These are phyloP conservation scores for Parnassius smintheus DNA, from an alignment of 2,888 invertebrate genomes.

Conservation along the genomic window DNA sequence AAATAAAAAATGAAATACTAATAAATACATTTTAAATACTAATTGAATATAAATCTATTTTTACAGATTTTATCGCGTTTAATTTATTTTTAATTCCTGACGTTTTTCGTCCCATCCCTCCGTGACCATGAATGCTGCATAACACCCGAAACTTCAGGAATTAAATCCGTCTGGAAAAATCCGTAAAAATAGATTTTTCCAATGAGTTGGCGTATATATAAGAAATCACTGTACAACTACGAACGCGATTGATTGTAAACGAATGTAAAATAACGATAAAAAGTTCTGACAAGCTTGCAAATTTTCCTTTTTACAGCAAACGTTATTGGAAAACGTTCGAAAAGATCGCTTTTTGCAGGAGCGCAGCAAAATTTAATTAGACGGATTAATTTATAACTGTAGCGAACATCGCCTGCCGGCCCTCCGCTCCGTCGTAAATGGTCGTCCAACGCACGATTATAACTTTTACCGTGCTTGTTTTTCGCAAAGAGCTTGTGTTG, in stretches of 20 bases:
- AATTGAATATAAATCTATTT: too few relatives aligned
- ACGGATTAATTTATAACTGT: constrained; percentile 54
- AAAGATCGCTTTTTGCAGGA: constrained; percentile 28
- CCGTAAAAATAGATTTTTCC: too few relatives aligned
- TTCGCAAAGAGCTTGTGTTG: constrained; percentile 39
- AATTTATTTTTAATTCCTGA: too few relatives aligned
- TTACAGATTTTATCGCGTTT: too few relatives aligned
- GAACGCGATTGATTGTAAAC: constrained; percentile 1
- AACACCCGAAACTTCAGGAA: too few relatives aligned
- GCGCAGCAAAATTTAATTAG: constrained; percentile 49
- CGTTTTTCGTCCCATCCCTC: too few relatives aligned
- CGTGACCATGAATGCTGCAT: too few relatives aligned
- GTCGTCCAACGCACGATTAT: constrained; percentile 47
- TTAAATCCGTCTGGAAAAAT: too few relatives aligned
- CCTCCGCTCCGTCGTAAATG: constrained; percentile 43
- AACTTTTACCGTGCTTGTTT: constrained; percentile 33
- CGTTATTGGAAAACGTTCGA: constrained; percentile 21
- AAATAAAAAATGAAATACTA: not conserved
- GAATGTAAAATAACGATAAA: constrained; percentile 4
- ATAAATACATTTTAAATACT: not conserved
- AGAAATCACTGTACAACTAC: not conserved
- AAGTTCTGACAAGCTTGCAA: constrained; percentile 6
- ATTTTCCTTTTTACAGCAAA: constrained; percentile 10
- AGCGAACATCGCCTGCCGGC: constrained; percentile 37
- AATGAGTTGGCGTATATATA: too few relatives aligned